These are phyloP conservation scores for Lepidochitona cinerea DNA, from an alignment of 2,888 invertebrate species.

Conservation along the genomic window DNA sequence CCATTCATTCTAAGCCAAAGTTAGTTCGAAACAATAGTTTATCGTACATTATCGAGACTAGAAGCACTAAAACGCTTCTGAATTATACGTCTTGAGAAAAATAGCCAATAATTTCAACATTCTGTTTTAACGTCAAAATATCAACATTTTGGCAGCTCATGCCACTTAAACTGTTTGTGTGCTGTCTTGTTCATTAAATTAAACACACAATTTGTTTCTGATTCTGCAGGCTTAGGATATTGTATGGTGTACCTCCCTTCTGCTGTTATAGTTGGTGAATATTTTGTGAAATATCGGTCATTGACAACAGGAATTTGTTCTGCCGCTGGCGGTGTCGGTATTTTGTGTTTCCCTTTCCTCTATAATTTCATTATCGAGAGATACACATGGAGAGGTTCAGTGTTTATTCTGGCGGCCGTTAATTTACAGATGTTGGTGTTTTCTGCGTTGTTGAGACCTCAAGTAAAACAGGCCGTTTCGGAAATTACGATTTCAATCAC, in stretches of 20 bases:
- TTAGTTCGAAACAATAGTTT: no score
- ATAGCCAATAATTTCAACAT: no score
- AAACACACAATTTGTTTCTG: background rate
- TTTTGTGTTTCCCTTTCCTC: slow-evolving; percentile 53
- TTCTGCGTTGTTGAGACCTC: slow-evolving; percentile 45
- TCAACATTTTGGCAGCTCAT: no score
- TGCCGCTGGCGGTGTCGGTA: slow-evolving; percentile 56
- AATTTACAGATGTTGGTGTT: slow-evolving; percentile 52
- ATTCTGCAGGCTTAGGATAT: slow-evolving; percentile 51
- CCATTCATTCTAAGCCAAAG: no score
- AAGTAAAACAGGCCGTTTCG: background rate
- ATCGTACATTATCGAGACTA: no score
- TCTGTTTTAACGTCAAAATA: no score
- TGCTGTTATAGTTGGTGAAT: slow-evolving; percentile 58
- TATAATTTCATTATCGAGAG: slow-evolving; percentile 46
- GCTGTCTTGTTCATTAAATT: background rate
- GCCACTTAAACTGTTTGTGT: no score
- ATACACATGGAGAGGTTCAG: slow-evolving; percentile 59
- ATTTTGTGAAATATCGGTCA: slow-evolving; percentile 55
- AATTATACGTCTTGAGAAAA: no score
- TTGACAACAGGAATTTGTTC: slow-evolving; percentile 58
- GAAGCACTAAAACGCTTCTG: no score
- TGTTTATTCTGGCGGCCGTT: slow-evolving; percentile 52
- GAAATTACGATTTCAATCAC: background rate
- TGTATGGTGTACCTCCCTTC: slow-evolving; percentile 59